Base-by-base conservation (phyloP, 2,113 vertebrate genomes). In the Gulo gulo region DNA sequence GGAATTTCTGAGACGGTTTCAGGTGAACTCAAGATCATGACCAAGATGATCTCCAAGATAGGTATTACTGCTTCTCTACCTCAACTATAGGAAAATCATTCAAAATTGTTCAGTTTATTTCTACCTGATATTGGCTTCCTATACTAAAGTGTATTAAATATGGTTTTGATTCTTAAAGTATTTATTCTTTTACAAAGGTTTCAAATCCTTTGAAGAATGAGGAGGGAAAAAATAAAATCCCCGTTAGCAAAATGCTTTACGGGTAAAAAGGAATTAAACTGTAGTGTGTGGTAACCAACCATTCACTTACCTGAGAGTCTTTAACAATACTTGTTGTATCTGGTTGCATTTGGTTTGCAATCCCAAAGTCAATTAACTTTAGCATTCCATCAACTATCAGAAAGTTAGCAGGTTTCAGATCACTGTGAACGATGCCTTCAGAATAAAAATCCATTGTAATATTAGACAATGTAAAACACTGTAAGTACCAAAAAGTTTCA, bases 301-400 rank as follows among this genome's bases (percentile, higher is more conserved):
- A 90, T 50, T 71, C n/a, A 88, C 88, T 98, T 97, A 99, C 99
- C 99, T 99, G 99, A 71, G 99, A 99, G 97, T 99, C 99, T 98
- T 99, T 99, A 99, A 99, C 98, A 59, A 99, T 99, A 98, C 99
- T 99, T 1, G 99, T 99, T 63, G 99, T 99, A 98, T 99, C 99
- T 85, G 99, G 99, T 67, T 99, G 99, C 98, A 99, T 99, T 98
- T 99, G 99, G 97, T 99, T 99, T 96, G 99, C 99, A 83, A 99
- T 99, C 39, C 99, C 99, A 97, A 99, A 99, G 98, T 99, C 99
- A 78, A 99, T 99, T 82, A 99, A 96, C 97, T 99, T 99, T 88
- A 99, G 98, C 65, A 99, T 99, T 24, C 99, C 99, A 88, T 99
- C 99, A 97, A 99, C 99, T 78, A 99, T 99, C 78, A 99, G 98